Evolutionary conservation across 2,888 invertebrate species (phyloP), one percentile per base, ranked within the genome.

Genomic region (Eretmocerus hayati): DNA sequence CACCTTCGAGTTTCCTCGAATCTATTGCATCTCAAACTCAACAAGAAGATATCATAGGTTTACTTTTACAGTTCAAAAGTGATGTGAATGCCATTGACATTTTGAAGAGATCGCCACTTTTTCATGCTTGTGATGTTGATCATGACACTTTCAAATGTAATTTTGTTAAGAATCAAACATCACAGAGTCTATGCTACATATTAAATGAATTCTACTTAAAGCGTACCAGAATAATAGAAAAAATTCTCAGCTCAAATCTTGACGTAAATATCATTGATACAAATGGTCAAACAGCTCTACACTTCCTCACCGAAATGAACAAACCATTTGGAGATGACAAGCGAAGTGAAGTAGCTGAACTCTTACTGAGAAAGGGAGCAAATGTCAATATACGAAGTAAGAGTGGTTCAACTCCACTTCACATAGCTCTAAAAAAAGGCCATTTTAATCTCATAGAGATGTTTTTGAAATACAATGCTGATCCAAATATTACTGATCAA

Each of bases 121-220:
- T 44, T 40, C 37, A 48, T 35, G 39, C 48, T 19, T 48, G 47
- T 42, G 37, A 48, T n/a, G 32, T 48, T 32, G 42, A 48, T 21
- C 22, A 48, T 37, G 32, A 32, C 2, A 48, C 47, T 30, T 42
- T 48, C 35, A 30, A 20, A 13, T 38, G 21, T 22, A 35, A 18
- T 13, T 42, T 48, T 38, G 42, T 16, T 13, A 18, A 16, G 5
- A 21, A 21, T 22, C 13, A 22, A 16, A 38, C 38, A 21, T n/a
- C n/a, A n/a, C 38, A 38, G 16, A 21, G 9, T 38, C 22, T 38
- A 26, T 26, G 11, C 11, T 13, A 26, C 23, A 15, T 40, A 21
- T 23, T 38, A 5, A 40, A 31, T 16, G 32, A 36, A 18, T 47
- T 47, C 21, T 36, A 22, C 18, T n/a, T 22, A 0, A 48, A 43